These are phyloP conservation scores for Saccostrea glomerata DNA, from an alignment of 1,140 invertebrate species.

Conservation along the genomic window DNA sequence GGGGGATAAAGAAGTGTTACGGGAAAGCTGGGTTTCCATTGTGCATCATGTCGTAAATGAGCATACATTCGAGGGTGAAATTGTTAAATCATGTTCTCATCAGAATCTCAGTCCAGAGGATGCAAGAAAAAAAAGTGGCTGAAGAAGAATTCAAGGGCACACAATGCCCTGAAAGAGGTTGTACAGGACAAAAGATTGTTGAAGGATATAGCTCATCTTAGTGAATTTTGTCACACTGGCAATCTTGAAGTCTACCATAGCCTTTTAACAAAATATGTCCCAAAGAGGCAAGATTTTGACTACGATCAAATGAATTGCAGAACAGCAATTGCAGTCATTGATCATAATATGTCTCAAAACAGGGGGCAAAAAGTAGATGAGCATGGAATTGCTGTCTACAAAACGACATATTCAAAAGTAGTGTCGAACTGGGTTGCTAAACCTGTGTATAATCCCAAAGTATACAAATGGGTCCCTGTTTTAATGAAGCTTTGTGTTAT, in stretches of 20 bases:
- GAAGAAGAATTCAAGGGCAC: conserved; percentile 36
- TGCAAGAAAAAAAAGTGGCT: conserved; percentile 39
- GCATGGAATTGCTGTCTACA: conserved; percentile 15
- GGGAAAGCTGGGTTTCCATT: conserved; percentile 45
- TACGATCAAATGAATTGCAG: conserved; percentile 42
- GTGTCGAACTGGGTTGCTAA: conserved; percentile 34
- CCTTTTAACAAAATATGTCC: conserved; percentile 42
- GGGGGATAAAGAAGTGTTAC: conserved; percentile 37
- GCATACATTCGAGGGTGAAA: conserved; percentile 37
- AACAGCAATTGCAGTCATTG: conserved; percentile 42
- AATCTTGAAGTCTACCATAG: conserved; percentile 45
- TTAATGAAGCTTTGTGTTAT: conserved; percentile 44
- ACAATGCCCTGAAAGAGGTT: conserved; percentile 49
- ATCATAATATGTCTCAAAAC: conserved; percentile 50
- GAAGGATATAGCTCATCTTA: conserved; percentile 41
- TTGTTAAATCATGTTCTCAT: conserved; percentile 40
- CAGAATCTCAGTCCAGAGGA: neutral
- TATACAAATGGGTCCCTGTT: conserved; percentile 10
- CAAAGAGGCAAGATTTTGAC: conserved; percentile 53
- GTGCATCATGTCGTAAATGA: conserved; percentile 39
- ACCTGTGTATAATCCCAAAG: conserved; percentile 21
- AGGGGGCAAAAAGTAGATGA: conserved; percentile 35
- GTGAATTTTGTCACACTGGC: conserved; percentile 48
- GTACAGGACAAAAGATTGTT: conserved; percentile 20
- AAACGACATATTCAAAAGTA: conserved; percentile 39